Evolutionary conservation across 2,797 vertebrate species (phyloP), one percentile per base, ranked within the genome.

Genomic region (Pangasius macronema): DNA sequence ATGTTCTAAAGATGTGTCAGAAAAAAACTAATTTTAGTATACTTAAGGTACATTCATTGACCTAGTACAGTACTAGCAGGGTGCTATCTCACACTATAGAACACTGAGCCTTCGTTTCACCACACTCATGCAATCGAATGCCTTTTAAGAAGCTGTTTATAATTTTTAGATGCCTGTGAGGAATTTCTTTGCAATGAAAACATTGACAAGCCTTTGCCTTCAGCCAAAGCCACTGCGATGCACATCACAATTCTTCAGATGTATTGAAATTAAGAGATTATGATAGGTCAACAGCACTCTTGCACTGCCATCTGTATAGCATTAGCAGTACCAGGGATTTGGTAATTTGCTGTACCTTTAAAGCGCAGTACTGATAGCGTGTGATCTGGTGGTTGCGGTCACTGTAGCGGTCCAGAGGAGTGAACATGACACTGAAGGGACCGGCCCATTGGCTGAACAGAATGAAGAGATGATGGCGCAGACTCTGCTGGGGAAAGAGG

Each of bases 341-440:
- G 55, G 55, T 27, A 27, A 63, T n/a, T 11, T 55, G 9, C 5
- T 83, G 67, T 93, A 99, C 99, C 96, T 99, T 99, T 87, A 99
- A 95, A 36, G 99, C 98, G 80, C 98, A 98, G 91, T 99, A 99
- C 91, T 99, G 99, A 88, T 99, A 99, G 94, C 98, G 97, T 84
- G 98, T 99, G 90, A 99, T 99, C 95, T 99, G 98, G 89, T 99
- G 99, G 91, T 99, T 99, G 91, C 99, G 96, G 85, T 99, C 98
- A 73, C 99, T 99, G 93, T 99, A 99, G 46, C 99, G 97, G 86
- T 99, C 99, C 83, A 99, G 94, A 0, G 99, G 99, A 0, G 99
- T 99, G 91, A 99, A 99, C 99, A 99, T 99, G 87, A 99, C 97
- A 89, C 99, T 99, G 96, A 99, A 99, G 70, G 98, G 99, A 82